phyloP scores from a whole-genome alignment of 2,888 invertebrate species.

The Xanthia togata region DNA sequence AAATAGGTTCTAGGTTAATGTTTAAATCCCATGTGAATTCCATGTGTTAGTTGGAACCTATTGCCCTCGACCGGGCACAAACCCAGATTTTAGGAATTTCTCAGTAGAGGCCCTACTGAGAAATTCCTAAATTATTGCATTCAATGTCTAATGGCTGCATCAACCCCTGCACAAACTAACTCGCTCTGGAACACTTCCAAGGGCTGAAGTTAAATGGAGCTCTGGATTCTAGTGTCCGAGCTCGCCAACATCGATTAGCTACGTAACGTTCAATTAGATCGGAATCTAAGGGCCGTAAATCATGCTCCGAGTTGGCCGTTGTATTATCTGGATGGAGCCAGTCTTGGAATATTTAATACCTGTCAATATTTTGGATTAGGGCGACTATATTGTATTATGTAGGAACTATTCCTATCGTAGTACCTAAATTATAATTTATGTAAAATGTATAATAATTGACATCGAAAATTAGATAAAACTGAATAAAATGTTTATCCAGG shows the following conservation, averaged over 20 bases:
- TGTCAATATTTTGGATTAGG: constrained; percentile 13
- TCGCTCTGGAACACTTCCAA: constrained; percentile 44
- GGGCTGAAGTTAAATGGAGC: constrained; percentile 21
- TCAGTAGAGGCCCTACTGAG: too few relatives aligned
- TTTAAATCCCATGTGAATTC: not conserved
- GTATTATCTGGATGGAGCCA: not conserved
- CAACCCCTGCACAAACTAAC: not conserved
- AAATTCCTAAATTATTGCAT: not conserved
- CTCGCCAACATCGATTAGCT: constrained; percentile 45
- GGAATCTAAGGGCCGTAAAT: constrained; percentile 24
- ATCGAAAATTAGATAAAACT: not conserved
- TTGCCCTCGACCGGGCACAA: not conserved
- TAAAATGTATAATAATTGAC: not conserved
- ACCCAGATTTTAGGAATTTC: not conserved
- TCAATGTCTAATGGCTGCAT: constrained; percentile 1
- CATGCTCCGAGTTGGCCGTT: not conserved
- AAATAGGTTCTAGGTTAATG: too few relatives aligned
- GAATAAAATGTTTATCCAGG: not conserved
- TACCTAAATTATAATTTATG: too few relatives aligned
- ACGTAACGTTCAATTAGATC: constrained; percentile 38
- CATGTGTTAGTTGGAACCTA: not conserved
- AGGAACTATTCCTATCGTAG: too few relatives aligned
- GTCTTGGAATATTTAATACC: constrained; percentile 28
- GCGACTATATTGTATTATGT: too few relatives aligned
- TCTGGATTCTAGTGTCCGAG: constrained; percentile 15